Evolutionary conservation across 2,113 vertebrate species (phyloP).

Genomic region (Xiphias gladius): DNA sequence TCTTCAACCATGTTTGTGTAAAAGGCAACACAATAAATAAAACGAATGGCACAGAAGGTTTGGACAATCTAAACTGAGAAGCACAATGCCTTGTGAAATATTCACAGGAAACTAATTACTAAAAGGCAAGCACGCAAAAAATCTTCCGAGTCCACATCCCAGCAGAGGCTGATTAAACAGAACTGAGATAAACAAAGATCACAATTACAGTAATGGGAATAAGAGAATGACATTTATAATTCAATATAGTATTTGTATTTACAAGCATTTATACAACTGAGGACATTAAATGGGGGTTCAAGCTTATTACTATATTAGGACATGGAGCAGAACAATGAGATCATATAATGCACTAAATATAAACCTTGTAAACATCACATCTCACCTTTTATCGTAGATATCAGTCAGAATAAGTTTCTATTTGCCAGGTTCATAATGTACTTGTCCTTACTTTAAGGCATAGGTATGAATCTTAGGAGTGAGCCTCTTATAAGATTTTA

Average conservation of each 20-base stretch:
- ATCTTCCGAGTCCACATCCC: constrained; percentile 32
- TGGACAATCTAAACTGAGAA: constrained; percentile 72
- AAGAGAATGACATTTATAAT: constrained; percentile 77
- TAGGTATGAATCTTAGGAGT: constrained; percentile 70
- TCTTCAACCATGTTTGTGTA: constrained; percentile 75
- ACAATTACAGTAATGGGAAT: constrained; percentile 69
- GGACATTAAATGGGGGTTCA: constrained; percentile 66
- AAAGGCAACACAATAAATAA: constrained; percentile 83
- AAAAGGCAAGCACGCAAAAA: constrained; percentile 53
- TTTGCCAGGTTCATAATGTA: constrained; percentile 66
- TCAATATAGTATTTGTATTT: constrained; percentile 86
- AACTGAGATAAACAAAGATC: constrained; percentile 51
- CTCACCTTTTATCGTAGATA: constrained; percentile 60
- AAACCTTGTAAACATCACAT: constrained; percentile 79
- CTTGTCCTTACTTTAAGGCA: constrained; percentile 84
- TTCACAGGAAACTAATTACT: constrained; percentile 68
- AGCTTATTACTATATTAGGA: constrained; percentile 63
- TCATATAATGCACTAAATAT: constrained; percentile 78
- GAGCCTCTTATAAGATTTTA: constrained; percentile 50
- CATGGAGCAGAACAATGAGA: constrained; percentile 79
- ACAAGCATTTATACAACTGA: constrained; percentile 80
- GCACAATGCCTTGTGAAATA: constrained; percentile 69
- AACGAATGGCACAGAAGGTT: constrained; percentile 80
- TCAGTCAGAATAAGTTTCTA: constrained; percentile 71
- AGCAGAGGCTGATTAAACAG: constrained; percentile 49